phyloP scores from a whole-genome alignment of 64 coral and sea anemone species.

The Orbicella faveolata region DNA sequence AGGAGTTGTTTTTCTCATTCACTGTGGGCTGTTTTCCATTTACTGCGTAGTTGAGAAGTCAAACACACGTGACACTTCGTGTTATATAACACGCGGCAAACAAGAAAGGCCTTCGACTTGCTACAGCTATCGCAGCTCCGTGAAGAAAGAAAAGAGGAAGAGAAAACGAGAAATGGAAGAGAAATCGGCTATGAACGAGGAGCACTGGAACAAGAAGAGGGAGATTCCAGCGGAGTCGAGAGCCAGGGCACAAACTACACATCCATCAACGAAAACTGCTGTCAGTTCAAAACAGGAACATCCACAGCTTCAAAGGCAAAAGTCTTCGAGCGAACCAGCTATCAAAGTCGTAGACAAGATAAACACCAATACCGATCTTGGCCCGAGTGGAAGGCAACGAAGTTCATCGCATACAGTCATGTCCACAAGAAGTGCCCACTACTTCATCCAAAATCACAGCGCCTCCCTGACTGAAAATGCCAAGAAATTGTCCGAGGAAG shows the following conservation, averaged over 20 bases:
- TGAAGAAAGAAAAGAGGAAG: neutral
- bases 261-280: neutral
- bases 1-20: no score
- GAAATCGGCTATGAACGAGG: neutral
- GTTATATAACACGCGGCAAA: neutral
- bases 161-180: neutral
- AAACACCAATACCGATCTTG: no score
- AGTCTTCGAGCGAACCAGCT: neutral
- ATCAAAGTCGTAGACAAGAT: neutral
- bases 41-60: no score
- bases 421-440: neutral
- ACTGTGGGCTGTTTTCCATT: no score
- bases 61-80: neutral
- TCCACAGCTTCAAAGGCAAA: neutral
- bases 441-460: neutral
- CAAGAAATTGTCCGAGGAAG: neutral
- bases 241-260: neutral
- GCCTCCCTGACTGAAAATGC: neutral
- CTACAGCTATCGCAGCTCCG: neutral
- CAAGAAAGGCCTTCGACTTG: neutral
- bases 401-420: neutral
- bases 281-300: neutral
- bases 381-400: neutral
- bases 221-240: neutral
- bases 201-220: neutral